phyloP scores from a whole-genome alignment of 2,113 vertebrate genomes.

The Paradoxurus hermaphroditus region DNA sequence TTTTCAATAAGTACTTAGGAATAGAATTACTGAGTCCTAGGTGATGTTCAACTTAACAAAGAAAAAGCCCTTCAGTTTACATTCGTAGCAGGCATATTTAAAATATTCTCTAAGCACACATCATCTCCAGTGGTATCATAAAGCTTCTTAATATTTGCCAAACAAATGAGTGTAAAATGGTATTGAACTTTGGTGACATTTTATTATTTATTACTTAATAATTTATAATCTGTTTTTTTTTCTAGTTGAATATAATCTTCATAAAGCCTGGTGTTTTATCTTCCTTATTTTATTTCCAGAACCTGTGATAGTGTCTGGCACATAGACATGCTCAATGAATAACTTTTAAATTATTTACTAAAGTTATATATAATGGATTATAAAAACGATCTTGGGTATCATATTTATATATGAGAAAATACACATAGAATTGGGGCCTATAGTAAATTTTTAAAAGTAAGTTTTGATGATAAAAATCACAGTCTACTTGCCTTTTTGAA shows the following conservation, averaged over 20 bases:
- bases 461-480: neutral
- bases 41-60: neutral
- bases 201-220: conserved; percentile 8
- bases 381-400: neutral
- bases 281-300: neutral
- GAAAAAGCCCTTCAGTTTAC: neutral
- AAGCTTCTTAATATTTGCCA: neutral
- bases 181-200: neutral
- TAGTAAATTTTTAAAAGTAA: neutral
- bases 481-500: neutral
- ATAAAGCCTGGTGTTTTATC: neutral
- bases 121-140: neutral
- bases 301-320: neutral
- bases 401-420: neutral
- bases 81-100: neutral
- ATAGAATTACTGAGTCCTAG: neutral
- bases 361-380: neutral
- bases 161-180: neutral
- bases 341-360: neutral
- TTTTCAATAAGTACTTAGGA: neutral
- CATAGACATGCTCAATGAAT: neutral
- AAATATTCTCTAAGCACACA: neutral
- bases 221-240: neutral
- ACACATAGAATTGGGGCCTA: neutral
- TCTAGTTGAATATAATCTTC: neutral